Percentiles rank a stretch among this genome's conserved stretches.
Evolutionary conservation across 1,140 invertebrate species (phyloP).

Genomic region (Cardiocondyla obscurior): DNA sequence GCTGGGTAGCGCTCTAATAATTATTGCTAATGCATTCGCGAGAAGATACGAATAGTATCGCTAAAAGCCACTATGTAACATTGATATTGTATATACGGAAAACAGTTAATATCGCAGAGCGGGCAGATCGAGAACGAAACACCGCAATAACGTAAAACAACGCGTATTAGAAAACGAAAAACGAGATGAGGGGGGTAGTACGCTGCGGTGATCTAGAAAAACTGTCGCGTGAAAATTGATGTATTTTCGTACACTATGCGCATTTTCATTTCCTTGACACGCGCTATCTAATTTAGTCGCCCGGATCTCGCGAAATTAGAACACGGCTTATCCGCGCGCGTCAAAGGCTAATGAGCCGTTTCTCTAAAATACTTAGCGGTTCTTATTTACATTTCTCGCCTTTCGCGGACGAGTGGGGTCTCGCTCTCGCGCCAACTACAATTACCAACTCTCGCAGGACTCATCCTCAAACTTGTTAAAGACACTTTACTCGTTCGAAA

Average conservation of each 20-base stretch:
- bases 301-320: conserved; percentile 66
- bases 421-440: conserved; percentile 22
- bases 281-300: conserved; percentile 34
- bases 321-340: conserved; percentile 53
- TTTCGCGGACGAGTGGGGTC: background rate
- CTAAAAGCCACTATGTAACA: conserved; percentile 51
- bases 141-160: background rate
- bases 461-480: conserved; percentile 46
- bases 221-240: background rate
- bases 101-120: conserved; percentile 17
- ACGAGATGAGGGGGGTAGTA: background rate
- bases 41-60: conserved; percentile 46
- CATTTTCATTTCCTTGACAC: conserved; percentile 15
- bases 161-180: background rate
- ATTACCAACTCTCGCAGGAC: conserved; percentile 50
- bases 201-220: background rate
- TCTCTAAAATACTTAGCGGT: conserved; percentile 45
- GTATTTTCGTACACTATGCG: background rate
- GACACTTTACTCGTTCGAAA: conserved; percentile 19
- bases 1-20: conserved; percentile 29
- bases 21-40: conserved; percentile 46
- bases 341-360: conserved; percentile 54
- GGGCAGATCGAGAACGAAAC: background rate
- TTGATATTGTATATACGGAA: conserved; percentile 17
- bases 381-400: conserved; percentile 50